Percentiles rank a stretch among this genome's conserved stretches.
Conservation (phyloP, 1,140 invertebrate species). For the Lasaia peninsularis region DNA sequence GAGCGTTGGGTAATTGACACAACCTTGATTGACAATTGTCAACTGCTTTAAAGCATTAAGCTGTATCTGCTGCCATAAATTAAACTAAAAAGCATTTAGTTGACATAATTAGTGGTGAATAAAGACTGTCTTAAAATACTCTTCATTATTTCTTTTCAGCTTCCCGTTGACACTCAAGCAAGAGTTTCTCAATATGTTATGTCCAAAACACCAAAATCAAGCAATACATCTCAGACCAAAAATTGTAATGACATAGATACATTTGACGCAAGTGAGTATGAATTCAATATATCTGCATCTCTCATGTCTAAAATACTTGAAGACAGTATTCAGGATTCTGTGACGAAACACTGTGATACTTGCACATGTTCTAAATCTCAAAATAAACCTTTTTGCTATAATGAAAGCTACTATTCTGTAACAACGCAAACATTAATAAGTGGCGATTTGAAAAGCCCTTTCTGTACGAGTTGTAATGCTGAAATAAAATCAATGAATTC, state of each 20-base stretch:
- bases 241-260: conserved; percentile 68
- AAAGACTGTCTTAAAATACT: too few species aligned
- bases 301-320: conserved; percentile 96
- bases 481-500: conserved; percentile 67
- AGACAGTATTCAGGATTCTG: conserved; percentile 86
- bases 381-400: conserved; percentile 79
- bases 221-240: conserved; percentile 58
- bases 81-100: too few species aligned
- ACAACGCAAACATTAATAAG: conserved; percentile 79
- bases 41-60: too few species aligned
- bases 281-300: conserved; percentile 92
- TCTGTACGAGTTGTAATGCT: conserved; percentile 79
- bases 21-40: too few species aligned
- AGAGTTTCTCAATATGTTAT: conserved; percentile 89
- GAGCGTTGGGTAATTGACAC: too few species aligned
- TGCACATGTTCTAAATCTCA: conserved; percentile 84
- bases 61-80: too few species aligned
- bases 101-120: too few species aligned
- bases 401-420: conserved; percentile 78
- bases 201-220: conserved; percentile 80
- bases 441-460: conserved; percentile 73
- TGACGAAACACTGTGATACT: conserved; percentile 88
- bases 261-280: conserved; percentile 75
- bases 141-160: conserved; percentile 78
- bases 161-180: conserved; percentile 93